phyloP scores from a whole-genome alignment of 2,113 vertebrate species.

The Paramormyrops kingsleyae region DNA sequence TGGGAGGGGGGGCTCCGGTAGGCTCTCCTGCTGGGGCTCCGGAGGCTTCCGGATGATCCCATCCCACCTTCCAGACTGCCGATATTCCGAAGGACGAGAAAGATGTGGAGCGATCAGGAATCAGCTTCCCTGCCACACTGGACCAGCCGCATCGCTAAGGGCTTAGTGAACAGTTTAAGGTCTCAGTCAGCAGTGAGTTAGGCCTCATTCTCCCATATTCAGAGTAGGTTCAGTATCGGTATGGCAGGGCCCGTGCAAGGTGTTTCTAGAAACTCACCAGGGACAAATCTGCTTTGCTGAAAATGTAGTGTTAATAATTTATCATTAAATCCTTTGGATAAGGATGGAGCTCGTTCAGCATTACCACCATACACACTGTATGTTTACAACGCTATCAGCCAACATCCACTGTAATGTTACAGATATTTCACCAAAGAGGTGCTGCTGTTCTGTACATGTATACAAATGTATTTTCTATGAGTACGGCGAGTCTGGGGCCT shows the following conservation, averaged over 20 bases:
- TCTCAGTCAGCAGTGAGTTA: neutral
- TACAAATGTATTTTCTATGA: neutral
- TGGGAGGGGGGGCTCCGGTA: neutral
- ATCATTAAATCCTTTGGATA: neutral
- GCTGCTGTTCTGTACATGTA: neutral
- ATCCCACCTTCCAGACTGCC: neutral
- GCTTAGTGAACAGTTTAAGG: neutral
- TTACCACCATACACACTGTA: neutral
- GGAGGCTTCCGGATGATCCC: neutral
- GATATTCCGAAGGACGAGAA: neutral
- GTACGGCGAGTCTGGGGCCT: neutral
- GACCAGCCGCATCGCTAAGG: neutral
- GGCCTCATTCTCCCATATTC: neutral
- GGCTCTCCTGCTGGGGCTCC: neutral
- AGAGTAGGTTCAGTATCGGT: neutral
- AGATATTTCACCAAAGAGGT: neutral
- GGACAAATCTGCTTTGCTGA: neutral
- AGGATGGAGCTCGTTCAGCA: neutral
- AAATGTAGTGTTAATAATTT: neutral
- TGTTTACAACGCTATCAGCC: neutral
- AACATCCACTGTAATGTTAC: neutral
- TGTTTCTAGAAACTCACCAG: neutral
- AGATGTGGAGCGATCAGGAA: neutral
- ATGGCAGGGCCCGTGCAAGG: neutral
- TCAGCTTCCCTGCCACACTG: neutral